Base-by-base conservation (phyloP, 2,888 invertebrate species). In the Protonemura montana region DNA sequence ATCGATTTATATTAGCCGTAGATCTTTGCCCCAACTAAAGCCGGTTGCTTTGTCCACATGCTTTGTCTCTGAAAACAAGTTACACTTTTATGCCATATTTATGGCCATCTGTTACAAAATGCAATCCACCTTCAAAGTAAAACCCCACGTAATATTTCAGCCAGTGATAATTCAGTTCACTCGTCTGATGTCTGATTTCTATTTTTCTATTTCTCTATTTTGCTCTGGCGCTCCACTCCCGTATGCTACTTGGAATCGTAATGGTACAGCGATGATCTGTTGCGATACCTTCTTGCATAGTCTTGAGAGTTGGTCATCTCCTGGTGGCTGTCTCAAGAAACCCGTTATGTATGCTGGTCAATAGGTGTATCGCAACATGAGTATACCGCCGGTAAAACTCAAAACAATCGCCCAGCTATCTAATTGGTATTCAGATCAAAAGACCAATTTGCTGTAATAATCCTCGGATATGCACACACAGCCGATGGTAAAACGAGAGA, bases 11-110 rank as follows among this genome's bases (percentile, higher is more conserved):
- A 21, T 59, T 2, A 6, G 3, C 1, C 6, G 59, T 59, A 10
- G 59, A 59, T 59, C 16, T 59, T 16, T 59, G 7, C 59, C 16
- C 59, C 59, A 59, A 35, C 35, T 1, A 16, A 13, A 59, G 59
- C 59, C 59, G 59, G 59, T 6, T 59, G n/a, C n/a, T n/a, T n/a
- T n/a, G n/a, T n/a, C n/a, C n/a, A n/a, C n/a, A n/a, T 59, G 59
- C 59, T 59, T 59, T 59, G 59, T 59, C 59, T 59, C 59, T 21
- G 59, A 59, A 59, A 59, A 59, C 59, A 59, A 59, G 59, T 59
- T 59, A 59, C 59, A 59, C 16, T 59, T 59, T 21, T 21, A 59
- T 59, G 59, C 59, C 59, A 59, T 59, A 59, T 59, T 59, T 59
- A 59, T 59, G 59, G 59, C 59, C 59, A 59, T 10, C 59, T 59